Percentiles rank a stretch among this genome's conserved stretches.
phyloP scores from a whole-genome alignment of 1,140 invertebrate species.

The Nilaparvata lugens region DNA sequence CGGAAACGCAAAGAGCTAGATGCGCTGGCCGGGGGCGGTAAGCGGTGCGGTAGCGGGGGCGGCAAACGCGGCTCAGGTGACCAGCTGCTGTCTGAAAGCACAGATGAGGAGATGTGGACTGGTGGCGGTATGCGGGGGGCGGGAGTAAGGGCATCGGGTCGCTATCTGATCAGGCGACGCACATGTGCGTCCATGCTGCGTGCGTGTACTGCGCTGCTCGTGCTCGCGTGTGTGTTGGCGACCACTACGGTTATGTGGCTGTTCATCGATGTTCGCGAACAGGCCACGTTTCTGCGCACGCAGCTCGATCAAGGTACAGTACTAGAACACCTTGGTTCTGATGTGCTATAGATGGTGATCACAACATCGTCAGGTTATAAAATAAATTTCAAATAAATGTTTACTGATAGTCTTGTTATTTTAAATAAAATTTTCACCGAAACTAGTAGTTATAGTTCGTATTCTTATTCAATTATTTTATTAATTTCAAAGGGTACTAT shows the following conservation, averaged over 20 bases:
- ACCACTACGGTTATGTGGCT: slow-evolving; percentile 56
- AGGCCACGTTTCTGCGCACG: slow-evolving; percentile 49
- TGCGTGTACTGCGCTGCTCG: slow-evolving; percentile 48
- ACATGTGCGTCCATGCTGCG: slow-evolving; percentile 41
- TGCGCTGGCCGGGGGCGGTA: slow-evolving; percentile 32
- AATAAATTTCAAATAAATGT: too few relatives aligned
- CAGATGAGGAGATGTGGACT: slow-evolving; percentile 40
- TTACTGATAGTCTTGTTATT: too few relatives aligned
- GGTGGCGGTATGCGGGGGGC: slow-evolving; percentile 36
- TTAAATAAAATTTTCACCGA: too few relatives aligned
- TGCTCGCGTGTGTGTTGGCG: slow-evolving; percentile 51
- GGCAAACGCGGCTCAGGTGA: slow-evolving; percentile 34
- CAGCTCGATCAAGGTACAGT: slow-evolving; percentile 55
- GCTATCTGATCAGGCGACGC: slow-evolving; percentile 30
- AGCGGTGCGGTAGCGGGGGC: slow-evolving; percentile 23
- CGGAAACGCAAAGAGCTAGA: slow-evolving; percentile 46
- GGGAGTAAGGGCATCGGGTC: slow-evolving; percentile 33
- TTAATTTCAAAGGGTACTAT: too few relatives aligned
- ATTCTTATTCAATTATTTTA: too few relatives aligned
- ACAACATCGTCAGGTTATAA: too few relatives aligned
- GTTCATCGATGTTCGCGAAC: slow-evolving; percentile 55
- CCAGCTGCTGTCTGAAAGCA: slow-evolving; percentile 37
- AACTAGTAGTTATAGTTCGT: background rate
- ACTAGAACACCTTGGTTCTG: too few relatives aligned
- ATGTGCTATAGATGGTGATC: too few relatives aligned